Evolutionary conservation across 2,113 vertebrate genomes (phyloP).

Genomic region (Bathybates hornii): DNA sequence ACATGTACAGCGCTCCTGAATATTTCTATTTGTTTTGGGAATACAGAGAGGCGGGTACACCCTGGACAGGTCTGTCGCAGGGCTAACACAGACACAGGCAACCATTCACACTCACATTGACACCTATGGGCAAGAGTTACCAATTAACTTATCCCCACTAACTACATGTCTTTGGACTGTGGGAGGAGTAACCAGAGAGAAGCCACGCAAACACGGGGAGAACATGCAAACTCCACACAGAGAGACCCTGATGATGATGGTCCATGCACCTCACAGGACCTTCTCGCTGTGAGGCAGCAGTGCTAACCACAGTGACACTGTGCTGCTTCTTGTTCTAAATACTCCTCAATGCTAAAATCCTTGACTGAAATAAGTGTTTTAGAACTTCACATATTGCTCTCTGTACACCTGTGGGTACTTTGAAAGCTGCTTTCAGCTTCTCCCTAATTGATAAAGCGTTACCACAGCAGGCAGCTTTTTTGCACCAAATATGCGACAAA

Average conservation of each 20-base stretch:
- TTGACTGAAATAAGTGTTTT: neutral
- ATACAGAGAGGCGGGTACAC: neutral
- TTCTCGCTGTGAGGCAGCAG: neutral
- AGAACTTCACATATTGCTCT: neutral
- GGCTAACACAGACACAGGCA: neutral
- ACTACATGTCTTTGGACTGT: neutral
- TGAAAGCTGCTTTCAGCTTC: neutral
- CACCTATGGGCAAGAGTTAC: neutral
- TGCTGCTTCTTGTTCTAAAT: neutral
- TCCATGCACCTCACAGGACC: neutral
- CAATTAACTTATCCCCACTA: neutral
- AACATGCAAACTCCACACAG: neutral
- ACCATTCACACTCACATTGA: neutral
- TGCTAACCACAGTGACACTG: neutral
- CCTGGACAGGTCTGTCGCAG: neutral
- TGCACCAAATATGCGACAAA: neutral
- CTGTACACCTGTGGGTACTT: neutral
- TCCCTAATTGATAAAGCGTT: fast-evolving
- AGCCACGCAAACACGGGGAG: neutral
- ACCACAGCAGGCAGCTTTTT: neutral
- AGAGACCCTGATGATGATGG: neutral
- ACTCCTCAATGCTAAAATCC: neutral
- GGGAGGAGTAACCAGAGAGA: neutral
- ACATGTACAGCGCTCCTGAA: neutral
- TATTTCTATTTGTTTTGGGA: neutral